phyloP scores from a whole-genome alignment of 2,113 vertebrate genomes.

The Sturnus vulgaris region DNA sequence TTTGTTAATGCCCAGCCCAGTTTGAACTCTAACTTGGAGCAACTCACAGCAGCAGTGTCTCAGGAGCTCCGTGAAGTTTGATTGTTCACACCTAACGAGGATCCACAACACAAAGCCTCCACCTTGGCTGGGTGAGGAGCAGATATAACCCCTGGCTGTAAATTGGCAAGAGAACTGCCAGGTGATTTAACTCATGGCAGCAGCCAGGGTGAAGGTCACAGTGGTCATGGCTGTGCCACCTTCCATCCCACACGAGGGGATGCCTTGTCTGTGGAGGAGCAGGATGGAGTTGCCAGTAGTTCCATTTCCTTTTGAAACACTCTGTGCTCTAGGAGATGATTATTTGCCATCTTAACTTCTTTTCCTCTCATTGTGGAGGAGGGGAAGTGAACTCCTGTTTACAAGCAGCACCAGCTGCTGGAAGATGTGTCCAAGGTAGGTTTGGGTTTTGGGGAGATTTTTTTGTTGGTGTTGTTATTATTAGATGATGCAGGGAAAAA shows the following conservation, averaged over 20 bases:
- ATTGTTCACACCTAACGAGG: not conserved
- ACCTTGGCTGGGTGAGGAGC: not conserved
- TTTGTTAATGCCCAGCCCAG: not conserved
- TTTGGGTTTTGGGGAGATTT: not conserved
- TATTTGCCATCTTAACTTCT: not conserved
- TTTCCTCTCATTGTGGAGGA: not conserved
- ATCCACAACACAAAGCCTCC: not conserved
- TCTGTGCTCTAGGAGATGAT: not conserved
- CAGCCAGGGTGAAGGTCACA: not conserved
- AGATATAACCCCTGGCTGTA: not conserved
- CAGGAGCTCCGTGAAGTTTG: not conserved
- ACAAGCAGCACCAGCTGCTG: not conserved
- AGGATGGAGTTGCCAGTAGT: not conserved
- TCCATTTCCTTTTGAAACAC: not conserved
- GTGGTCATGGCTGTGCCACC: not conserved
- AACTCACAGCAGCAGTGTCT: not conserved
- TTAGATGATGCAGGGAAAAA: not conserved
- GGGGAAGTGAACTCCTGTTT: not conserved
- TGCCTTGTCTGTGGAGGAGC: not conserved
- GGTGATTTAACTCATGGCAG: not conserved
- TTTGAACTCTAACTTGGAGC: not conserved
- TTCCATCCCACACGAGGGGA: rapidly evolving
- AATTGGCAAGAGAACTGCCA: not conserved
- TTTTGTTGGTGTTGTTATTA: not conserved
- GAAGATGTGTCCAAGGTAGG: not conserved